Evolutionary conservation across 2,888 invertebrate genomes (phyloP), one percentile per base, ranked within the genome.

Genomic region (Diogma glabrata): DNA sequence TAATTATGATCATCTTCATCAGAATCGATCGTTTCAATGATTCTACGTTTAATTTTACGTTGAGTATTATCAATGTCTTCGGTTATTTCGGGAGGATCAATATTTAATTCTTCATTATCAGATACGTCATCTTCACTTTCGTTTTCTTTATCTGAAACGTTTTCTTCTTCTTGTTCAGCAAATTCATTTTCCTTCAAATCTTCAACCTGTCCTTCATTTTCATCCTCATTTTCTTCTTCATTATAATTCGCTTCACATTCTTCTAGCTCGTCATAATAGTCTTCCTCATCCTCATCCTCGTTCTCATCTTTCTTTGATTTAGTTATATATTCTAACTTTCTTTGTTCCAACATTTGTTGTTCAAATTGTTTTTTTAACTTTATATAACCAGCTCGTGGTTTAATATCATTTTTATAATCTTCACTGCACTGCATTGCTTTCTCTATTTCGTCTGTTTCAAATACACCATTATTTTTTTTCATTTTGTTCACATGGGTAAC

Each of bases 401-500:
- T 47, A 28, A 47, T 47, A 47, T 47, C 26, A 24, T 28, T 26
- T n/a, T 26, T 26, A 6, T 47, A 24, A 6, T 47, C 23, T 10
- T 47, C 26, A 26, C 24, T 24, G 7, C 26, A 24, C 23, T 24
- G n/a, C 16, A 26, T 26, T 17, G 28, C 26, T 12, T n/a, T 16
- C 12, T 17, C 19, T 17, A 30, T 20, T 30, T 19, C 17, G 6
- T 48, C 30, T 14, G 12, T 48, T 6, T 48, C 48, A 33, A 33
- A 19, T 4, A 20, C 20, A n/a, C 48, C 20, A 30, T 30, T 48
- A 12, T 30, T 19, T 22, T 23, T 46, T 60, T 64, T 78, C 24
- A 76, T 76, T 53, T 75, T 75, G 38, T 74, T 72, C 0, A 80
- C 72, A 59, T 88, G 87, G 61, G 79, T 79, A 30, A 80, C 70